These are phyloP conservation scores for Hyperoplus lanceolatus DNA, from an alignment of 2,797 vertebrate species.

Conservation along the genomic window DNA sequence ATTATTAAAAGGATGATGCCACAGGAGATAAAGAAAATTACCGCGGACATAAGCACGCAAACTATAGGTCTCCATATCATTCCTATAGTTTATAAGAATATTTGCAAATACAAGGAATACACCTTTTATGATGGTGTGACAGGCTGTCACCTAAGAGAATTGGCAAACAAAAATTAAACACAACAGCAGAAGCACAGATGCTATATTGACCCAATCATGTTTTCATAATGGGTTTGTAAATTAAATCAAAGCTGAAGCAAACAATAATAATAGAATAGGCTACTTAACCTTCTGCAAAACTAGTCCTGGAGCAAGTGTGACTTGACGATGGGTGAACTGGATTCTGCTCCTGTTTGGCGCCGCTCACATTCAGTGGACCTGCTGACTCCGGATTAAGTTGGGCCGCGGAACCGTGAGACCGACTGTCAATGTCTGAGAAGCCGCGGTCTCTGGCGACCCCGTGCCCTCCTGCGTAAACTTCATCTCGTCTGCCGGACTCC, in stretches of 20 bases:
- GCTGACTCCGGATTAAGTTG: conserved; percentile 85
- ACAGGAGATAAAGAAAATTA: conserved; percentile 16
- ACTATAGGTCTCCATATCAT: neutral
- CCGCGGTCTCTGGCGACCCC: conserved; percentile 80
- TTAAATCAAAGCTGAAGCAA: neutral
- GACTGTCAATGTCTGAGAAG: conserved; percentile 85
- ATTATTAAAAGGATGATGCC: conserved; percentile 14
- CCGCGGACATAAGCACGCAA: neutral
- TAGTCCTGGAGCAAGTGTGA: conserved; percentile 88
- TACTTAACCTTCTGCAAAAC: conserved; percentile 89
- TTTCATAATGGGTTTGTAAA: neutral
- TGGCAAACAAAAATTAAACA: neutral
- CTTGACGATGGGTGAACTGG: conserved; percentile 84
- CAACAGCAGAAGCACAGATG: neutral
- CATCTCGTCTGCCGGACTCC: conserved; percentile 83
- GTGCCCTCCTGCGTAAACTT: conserved; percentile 84
- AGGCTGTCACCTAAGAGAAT: neutral
- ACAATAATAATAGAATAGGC: neutral
- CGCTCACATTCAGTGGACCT: conserved; percentile 81
- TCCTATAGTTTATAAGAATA: neutral
- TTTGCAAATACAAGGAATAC: neutral
- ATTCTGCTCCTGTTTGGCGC: conserved; percentile 84
- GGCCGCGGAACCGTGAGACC: conserved; percentile 81
- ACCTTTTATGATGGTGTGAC: neutral
- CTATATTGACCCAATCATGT: neutral